A percentile compares a stretch with the other conserved stretches of the same genome.
Conservation (phyloP, 1,140 invertebrate genomes). For the Condylostylus longicornis region DNA sequence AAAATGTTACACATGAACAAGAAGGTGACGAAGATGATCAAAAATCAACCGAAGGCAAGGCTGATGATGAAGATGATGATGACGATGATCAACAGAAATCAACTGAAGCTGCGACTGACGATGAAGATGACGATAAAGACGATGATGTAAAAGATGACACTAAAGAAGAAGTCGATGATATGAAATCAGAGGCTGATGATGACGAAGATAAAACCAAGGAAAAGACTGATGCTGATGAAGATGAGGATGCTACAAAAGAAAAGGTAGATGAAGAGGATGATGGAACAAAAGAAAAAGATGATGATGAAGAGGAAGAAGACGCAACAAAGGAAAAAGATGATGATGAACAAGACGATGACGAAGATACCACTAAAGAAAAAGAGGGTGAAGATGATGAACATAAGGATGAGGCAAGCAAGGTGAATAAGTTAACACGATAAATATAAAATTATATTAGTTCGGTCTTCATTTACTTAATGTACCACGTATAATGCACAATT, state of each 20-base stretch:
- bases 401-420: too few relatives aligned
- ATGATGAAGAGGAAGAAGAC: background rate
- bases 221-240: slow-evolving; percentile 32
- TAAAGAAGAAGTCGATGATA: slow-evolving; percentile 10
- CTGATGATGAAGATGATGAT: slow-evolving; percentile 20
- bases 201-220: slow-evolving; percentile 10
- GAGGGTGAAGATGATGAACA: too few relatives aligned
- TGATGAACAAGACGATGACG: background rate
- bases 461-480: too few relatives aligned
- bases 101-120: slow-evolving; percentile 19
- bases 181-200: background rate
- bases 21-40: slow-evolving; percentile 26
- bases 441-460: too few relatives aligned
- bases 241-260: slow-evolving; percentile 15
- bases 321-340: background rate
- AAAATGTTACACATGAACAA: slow-evolving; percentile 29
- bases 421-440: too few relatives aligned
- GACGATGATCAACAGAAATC: slow-evolving; percentile 22
- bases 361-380: too few relatives aligned
- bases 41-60: slow-evolving; percentile 15
- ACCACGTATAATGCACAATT: too few relatives aligned
- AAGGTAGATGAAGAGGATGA: slow-evolving; percentile 5
- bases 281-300: slow-evolving; percentile 6
- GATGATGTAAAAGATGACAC: slow-evolving; percentile 6
- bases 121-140: slow-evolving; percentile 23